phyloP scores from a whole-genome alignment of 2,888 invertebrate genomes.

The Xestia xanthographa region DNA sequence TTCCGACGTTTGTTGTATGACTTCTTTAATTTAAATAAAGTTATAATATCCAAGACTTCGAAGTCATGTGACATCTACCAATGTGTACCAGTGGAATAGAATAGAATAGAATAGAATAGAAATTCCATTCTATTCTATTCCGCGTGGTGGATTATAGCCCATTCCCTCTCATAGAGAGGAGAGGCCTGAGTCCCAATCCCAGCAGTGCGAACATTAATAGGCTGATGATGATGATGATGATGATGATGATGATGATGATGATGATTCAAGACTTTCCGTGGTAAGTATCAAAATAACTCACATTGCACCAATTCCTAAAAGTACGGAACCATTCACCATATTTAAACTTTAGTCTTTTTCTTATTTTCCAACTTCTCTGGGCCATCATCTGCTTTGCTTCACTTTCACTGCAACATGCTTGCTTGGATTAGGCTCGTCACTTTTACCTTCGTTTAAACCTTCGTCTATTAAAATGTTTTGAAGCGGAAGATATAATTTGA shows the following conservation, averaged over 20 bases:
- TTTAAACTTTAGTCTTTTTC: conserved; percentile 44
- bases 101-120: no score
- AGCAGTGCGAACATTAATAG: no score
- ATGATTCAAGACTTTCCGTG: not conserved
- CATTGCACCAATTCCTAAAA: not conserved
- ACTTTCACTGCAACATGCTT: conserved; percentile 67
- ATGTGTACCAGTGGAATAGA: no score
- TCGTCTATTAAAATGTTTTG: not conserved
- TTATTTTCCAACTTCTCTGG: conserved; percentile 52
- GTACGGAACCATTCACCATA: conserved; percentile 44
- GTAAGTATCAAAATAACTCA: not conserved
- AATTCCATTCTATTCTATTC: no score
- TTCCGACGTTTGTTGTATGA: not conserved
- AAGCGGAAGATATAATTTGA: conserved; percentile 16
- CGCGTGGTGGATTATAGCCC: no score
- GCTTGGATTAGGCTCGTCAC: conserved; percentile 19
- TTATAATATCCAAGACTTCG: not conserved
- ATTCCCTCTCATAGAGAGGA: no score
- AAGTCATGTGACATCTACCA: no score
- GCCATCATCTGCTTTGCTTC: conserved; percentile 50
- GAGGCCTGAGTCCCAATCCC: no score
- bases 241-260: no score
- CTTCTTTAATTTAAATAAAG: not conserved
- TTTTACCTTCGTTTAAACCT: conserved; percentile 40
- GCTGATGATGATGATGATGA: no score